A percentile compares a stretch with the other conserved stretches of the same genome.
Evolutionary conservation across 2,113 vertebrate species (phyloP).

Genomic region (Pituophis catenifer): DNA sequence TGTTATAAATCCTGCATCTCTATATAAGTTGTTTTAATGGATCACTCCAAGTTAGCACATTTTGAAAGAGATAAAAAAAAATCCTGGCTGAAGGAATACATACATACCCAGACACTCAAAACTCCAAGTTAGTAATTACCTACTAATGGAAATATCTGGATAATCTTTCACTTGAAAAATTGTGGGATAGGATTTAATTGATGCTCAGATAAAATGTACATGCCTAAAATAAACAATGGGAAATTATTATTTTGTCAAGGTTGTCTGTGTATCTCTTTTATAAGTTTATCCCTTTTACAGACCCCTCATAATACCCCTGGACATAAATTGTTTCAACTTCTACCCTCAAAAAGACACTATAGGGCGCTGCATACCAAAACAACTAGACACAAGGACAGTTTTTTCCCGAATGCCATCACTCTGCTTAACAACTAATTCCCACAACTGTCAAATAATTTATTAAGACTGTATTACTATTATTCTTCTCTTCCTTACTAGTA

Average conservation of each 20-base stretch:
- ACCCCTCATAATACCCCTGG: too few species aligned
- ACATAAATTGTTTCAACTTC: too few species aligned
- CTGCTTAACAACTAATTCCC: too few species aligned
- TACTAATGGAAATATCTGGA: not conserved
- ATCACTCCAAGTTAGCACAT: not conserved
- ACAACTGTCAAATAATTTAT: too few species aligned
- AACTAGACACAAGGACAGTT: too few species aligned
- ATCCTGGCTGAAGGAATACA: not conserved
- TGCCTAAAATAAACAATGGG: not conserved
- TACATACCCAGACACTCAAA: not conserved
- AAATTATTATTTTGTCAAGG: not conserved
- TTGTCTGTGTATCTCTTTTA: not conserved
- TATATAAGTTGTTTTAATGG: not conserved
- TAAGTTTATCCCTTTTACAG: not conserved
- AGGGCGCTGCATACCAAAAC: too few species aligned
- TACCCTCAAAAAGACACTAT: too few species aligned
- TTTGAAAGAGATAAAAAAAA: not conserved
- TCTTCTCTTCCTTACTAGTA: too few species aligned
- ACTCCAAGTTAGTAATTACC: not conserved
- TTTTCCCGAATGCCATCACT: too few species aligned
- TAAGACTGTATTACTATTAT: too few species aligned
- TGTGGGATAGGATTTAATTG: not conserved
- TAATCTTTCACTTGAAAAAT: not conserved
- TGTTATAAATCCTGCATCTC: not conserved
- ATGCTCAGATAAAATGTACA: not conserved